Base-by-base conservation (phyloP, 2,113 vertebrate genomes). In the Corydoras maculifer region DNA sequence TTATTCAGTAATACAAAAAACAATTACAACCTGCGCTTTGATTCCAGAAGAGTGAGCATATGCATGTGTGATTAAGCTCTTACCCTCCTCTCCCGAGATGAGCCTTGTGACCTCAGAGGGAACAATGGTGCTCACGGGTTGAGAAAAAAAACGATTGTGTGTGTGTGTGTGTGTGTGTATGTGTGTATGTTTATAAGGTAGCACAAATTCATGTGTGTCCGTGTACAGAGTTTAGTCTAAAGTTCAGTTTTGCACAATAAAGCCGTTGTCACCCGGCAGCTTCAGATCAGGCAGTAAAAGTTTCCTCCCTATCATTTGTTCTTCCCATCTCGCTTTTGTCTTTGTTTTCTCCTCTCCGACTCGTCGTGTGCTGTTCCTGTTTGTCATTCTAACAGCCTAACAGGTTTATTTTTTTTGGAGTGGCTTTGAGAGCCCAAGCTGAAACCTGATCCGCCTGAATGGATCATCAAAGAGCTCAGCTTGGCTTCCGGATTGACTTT, bases 191-290 rank as follows among this genome's bases (percentile, higher is more conserved):
- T 51, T 69, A 60, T 11, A 6, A 35, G 62, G 29, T 11, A 72
- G 62, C 48, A 54, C 31, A 74, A 62, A 62, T 62, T 50, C 58
- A 62, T 55, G 50, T n/a, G 31, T 68, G 31, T 29, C n/a, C 60
- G 50, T 35, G 32, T 43, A 48, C 55, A 43, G 7, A 43, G 54
- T 62, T 43, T 60, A n/a, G 25, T 60, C 5, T 35, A 53, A 55
- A 43, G 32, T 73, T 77, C 61, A 65, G 67, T 58, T 69, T 60
- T 15, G 50, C 58, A 79, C 76, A 83, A 82, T 77, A 59, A n/a
- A 35, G 58, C 68, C 57, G 25, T 74, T 58, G 61, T 66, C 54
- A 72, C 10, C 65, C 69, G 50, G 3, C 75, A 64, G 67, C 51
- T 57, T 13, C 25, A 32, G 18, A 3, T 59, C 31, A 54, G 71